These are phyloP conservation scores for Bucorvus abyssinicus DNA, from an alignment of 2,797 vertebrate species.

Conservation along the genomic window DNA sequence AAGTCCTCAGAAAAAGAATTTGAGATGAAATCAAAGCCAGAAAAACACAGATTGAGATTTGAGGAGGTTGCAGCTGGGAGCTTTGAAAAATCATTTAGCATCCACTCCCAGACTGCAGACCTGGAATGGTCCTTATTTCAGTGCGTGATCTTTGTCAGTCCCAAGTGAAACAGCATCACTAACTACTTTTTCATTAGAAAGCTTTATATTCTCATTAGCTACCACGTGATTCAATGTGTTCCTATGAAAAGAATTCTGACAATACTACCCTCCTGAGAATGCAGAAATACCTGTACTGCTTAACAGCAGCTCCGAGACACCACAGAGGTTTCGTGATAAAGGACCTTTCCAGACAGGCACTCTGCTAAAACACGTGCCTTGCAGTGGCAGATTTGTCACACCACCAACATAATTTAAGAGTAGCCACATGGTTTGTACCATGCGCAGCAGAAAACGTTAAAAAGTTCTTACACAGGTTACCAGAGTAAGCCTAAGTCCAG, in stretches of 20 bases:
- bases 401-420: background rate
- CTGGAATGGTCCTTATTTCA: background rate
- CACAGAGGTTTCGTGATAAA: background rate
- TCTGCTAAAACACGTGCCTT: background rate
- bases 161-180: background rate
- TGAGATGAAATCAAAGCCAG: slow-evolving; percentile 8
- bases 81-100: background rate
- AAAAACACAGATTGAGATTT: background rate
- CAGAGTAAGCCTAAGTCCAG: background rate
- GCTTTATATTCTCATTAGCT: background rate
- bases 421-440: background rate
- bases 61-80: background rate
- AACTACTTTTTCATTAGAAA: background rate
- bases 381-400: background rate
- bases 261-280: background rate
- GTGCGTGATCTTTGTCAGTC: background rate
- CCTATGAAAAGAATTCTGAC: background rate
- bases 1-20: slow-evolving; percentile 32
- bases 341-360: background rate
- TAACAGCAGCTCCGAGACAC: background rate
- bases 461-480: background rate
- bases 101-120: background rate
- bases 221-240: background rate
- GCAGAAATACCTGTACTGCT: background rate
- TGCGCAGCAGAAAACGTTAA: background rate